Base-by-base conservation (phyloP, 2,888 invertebrate species). In the Conistra vaccinii region DNA sequence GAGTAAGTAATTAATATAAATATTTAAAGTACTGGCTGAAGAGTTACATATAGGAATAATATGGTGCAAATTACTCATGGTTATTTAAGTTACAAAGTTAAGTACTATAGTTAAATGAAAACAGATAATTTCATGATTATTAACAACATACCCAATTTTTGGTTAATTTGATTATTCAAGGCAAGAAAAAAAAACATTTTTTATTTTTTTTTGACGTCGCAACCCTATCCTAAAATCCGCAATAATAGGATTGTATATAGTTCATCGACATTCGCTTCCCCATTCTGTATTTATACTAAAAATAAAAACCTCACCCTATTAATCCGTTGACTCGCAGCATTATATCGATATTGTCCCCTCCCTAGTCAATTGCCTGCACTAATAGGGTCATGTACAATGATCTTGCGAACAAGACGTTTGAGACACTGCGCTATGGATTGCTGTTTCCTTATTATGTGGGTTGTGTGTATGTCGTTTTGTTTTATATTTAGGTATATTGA, bases 341-440 rank as follows among this genome's bases (percentile, higher is more conserved):
- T 55, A 58, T 81, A 80, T 84, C 81, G 82, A 83, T 63, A 65
- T 12, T 51, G 72, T 75, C 72, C 62, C 75, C 62, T 84, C 75
- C 55, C 75, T 80, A 45, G 84, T n/a, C 82, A 62, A 84, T 80
- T 70, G 84, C 32, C 57, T 14, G 74, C 65, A 71, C 70, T 84
- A 84, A 84, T 84, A 84, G 72, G 85, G 81, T 73, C 81, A 81
- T 84, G 84, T 83, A 69, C 76, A 45, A 73, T 76, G 84, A 81
- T 76, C 67, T 74, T 51, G 84, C 68, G 80, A 75, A 75, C 82
- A 84, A 60, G 85, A 67, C 82, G 72, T 65, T 70, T 58, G 85
- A 75, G 81, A 83, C 79, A 77, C 67, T 58, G 68, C 67, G 69
- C 63, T 76, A 84, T 84, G 81, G 85, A 83, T 80, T 68, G 69